A percentile compares a stretch with the other conserved stretches of the same genome.
Conservation (phyloP, 35 echinoderm and acorn worm species). For the Heliocidaris erythrogramma region DNA sequence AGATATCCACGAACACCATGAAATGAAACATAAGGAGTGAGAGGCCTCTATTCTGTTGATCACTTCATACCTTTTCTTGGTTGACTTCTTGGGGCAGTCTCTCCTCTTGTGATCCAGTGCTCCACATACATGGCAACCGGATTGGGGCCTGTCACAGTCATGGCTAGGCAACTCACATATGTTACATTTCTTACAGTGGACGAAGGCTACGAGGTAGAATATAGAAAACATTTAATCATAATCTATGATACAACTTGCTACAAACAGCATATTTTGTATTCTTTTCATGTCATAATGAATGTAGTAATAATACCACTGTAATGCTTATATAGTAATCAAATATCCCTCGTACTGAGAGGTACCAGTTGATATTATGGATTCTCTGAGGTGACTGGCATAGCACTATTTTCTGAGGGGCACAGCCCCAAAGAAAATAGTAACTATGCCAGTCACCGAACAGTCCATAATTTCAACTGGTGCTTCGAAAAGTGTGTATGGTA, state of each 20-base stretch:
- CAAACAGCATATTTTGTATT: background rate
- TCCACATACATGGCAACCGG: constrained; percentile 93
- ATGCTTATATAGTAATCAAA: no score
- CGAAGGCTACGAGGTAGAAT: constrained; percentile 42
- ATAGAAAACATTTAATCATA: background rate
- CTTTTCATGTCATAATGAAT: background rate
- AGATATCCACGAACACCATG: background rate
- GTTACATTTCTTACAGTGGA: constrained; percentile 74
- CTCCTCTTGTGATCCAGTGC: constrained; percentile 78
- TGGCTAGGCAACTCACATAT: constrained; percentile 81
- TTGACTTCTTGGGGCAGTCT: constrained; percentile 69
- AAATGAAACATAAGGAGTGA: no score
- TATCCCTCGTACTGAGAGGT: no score
- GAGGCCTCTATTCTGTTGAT: background rate
- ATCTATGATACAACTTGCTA: background rate
- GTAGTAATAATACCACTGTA: background rate
- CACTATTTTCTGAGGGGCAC: no score
- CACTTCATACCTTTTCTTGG: constrained; percentile 31
- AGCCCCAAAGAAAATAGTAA: no score
- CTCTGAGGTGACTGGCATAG: no score
- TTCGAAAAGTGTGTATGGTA: no score
- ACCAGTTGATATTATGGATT: no score
- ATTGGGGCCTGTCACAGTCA: constrained; percentile 56
- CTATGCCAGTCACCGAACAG: no score
- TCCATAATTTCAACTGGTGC: no score